Percentiles rank a stretch among this genome's conserved stretches.
Evolutionary conservation across 2,797 vertebrate genomes (phyloP).

Genomic region (Psittacula echo): DNA sequence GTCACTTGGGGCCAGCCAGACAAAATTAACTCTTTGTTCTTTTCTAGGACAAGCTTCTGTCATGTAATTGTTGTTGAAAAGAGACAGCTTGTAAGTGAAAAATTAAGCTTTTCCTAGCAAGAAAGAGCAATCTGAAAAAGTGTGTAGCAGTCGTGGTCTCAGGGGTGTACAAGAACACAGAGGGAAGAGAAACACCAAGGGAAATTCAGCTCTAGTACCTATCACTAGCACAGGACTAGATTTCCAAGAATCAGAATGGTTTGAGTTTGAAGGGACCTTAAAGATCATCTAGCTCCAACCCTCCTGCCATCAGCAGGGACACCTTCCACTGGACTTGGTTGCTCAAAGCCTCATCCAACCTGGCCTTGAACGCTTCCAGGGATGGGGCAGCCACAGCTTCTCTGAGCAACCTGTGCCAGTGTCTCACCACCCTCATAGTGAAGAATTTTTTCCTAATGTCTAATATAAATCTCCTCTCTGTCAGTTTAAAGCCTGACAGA

Average conservation of each 20-base stretch:
- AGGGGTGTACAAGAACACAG: accelerated
- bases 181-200: background rate
- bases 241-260: background rate
- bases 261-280: background rate
- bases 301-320: background rate
- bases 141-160: background rate
- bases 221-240: background rate
- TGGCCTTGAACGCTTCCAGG: background rate
- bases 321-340: background rate
- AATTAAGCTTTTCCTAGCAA: background rate
- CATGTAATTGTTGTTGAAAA: background rate
- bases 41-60: background rate
- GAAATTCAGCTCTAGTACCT: background rate
- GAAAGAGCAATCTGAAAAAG: background rate
- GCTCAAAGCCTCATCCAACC: background rate
- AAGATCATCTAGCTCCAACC: background rate
- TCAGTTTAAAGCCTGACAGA: background rate
- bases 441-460: background rate
- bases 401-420: background rate
- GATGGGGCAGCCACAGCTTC: background rate
- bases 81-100: background rate
- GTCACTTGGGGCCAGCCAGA: slow-evolving; percentile 28
- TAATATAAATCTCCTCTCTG: background rate
- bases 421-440: background rate
- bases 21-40: background rate